Evolutionary conservation across 2,888 invertebrate species (phyloP), one percentile per base, ranked within the genome.

Genomic region (Unio delphinus): DNA sequence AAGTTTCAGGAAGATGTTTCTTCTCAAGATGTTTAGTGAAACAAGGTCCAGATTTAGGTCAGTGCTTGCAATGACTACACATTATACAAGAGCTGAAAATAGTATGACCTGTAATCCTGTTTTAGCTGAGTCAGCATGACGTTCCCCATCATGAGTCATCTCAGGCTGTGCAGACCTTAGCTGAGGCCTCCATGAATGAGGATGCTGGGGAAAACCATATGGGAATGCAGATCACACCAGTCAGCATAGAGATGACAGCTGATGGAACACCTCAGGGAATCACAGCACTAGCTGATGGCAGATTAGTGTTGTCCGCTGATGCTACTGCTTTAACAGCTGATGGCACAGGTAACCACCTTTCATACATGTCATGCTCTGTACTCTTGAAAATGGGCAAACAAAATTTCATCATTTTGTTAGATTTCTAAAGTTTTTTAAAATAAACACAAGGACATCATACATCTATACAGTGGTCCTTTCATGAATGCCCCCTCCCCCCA

Each of bases 211-310:
- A 69, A 34, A 67, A 61, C 11, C 68, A 54, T 83, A 90, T 76
- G 69, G 75, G 74, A 28, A 45, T 45, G 45, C 61, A 66, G 17
- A 64, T 73, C 64, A 79, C 79, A 28, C 82, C 85, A 20, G 95
- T 96, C 87, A 94, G 95, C 56, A 95, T 97, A 55, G 96, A 97
- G 90, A 92, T 97, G 83, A 95, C 95, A 91, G 79, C 82, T 23
- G 86, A 86, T 58, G 70, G 75, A 7, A 68, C 72, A 11, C 79
- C 80, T 6, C 85, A 87, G 58, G 80, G 86, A 4, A 85, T 88
- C 28, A 86, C 87, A 61, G 94, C 94, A 34, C 94, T 95, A 54
- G 95, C 96, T n/a, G 96, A 96, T 91, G 96, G 70, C 30, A 70
- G 73, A 26, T 45, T 45, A 45, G 45, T 45, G 45, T 45, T 45